These are phyloP conservation scores for Morbakka virulenta DNA, from an alignment of 30 jellyfish, hydroid and myxozoan genomes.

Conservation along the genomic window DNA sequence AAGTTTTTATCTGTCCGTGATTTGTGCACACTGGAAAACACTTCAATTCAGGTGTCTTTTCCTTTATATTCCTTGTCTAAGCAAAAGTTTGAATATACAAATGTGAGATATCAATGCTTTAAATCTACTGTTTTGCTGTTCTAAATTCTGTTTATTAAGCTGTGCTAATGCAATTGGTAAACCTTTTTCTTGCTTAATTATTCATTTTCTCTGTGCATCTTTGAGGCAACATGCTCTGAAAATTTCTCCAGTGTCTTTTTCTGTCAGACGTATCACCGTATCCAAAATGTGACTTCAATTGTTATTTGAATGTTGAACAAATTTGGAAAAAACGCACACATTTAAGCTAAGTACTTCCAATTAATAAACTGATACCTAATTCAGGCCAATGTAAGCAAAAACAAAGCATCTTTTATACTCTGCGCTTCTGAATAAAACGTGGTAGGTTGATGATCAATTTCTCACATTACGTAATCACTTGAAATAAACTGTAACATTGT, in stretches of 20 bases:
- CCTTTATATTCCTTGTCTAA: conserved; percentile 12
- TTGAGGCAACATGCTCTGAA: conserved; percentile 24
- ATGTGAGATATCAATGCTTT: conserved; percentile 23
- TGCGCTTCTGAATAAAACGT: too few species aligned
- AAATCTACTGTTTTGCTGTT: conserved; percentile 29
- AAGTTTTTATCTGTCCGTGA: conserved; percentile 28
- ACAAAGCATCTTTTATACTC: too few species aligned
- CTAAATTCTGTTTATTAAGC: conserved; percentile 30
- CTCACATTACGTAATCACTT: too few species aligned
- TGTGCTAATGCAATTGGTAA: conserved; percentile 1
- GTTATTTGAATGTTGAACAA: conserved; percentile 25
- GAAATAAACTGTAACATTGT: too few species aligned
- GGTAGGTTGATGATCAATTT: too few species aligned
- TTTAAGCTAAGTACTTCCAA: too few species aligned
- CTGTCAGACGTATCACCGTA: conserved; percentile 9
- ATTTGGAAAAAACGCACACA: conserved; percentile 21
- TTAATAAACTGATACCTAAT: too few species aligned
- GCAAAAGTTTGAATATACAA: conserved; percentile 19
- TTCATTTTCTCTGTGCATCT: conserved; percentile 12
- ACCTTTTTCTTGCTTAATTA: conserved; percentile 23
- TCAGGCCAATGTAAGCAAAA: too few species aligned
- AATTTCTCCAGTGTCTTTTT: conserved; percentile 29
- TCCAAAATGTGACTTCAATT: conserved; percentile 25
- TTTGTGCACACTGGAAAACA: too few species aligned
- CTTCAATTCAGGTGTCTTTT: too few species aligned